Evolutionary conservation across 2,797 vertebrate genomes (phyloP), one percentile per base, ranked within the genome.

Genomic region (Eutrigla gurnardus): DNA sequence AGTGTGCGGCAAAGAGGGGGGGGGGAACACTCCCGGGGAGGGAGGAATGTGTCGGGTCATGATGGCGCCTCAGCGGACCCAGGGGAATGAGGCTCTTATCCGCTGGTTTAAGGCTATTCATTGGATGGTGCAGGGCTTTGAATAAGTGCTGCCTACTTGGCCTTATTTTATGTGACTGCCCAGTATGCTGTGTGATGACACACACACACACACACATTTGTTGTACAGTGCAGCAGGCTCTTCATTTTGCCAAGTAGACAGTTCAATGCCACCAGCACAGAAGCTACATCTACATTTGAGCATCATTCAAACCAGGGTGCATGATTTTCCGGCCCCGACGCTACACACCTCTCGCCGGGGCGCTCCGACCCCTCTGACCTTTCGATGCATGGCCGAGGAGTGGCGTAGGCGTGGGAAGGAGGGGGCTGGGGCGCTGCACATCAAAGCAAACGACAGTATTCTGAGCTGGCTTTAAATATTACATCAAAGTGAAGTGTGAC

Each of bases 11-110:
- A 25, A 25, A 25, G 25, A 57, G n/a, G 32, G 57, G 53, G 18
- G 54, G 50, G 68, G 11, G 55, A 72, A 36, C 4, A 6, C 49
- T 69, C 57, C 42, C 39, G 52, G 54, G 75, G 78, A 69, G 58
- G 33, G 54, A 45, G 82, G 65, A 69, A 81, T 70, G 55, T 69
- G 70, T 66, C 75, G 77, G 74, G 69, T 79, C 63, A 81, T 60
- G 59, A 37, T 53, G 40, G 64, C 50, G 75, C 8, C 68, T 77
- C 65, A 72, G 17, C 46, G 42, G 59, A 59, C 61, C 72, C 43
- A 37, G 17, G 5, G 42, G 61, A 78, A 69, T 33, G 37, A 73
- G 65, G 36, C 55, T 60, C 70, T 70, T 80, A 66, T 76, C 43
- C 4, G 36, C 46, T 12, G 10, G 74, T 54, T 58, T 42, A 7